phyloP scores from a whole-genome alignment of 2,113 vertebrate genomes.

The Aix galericulata region DNA sequence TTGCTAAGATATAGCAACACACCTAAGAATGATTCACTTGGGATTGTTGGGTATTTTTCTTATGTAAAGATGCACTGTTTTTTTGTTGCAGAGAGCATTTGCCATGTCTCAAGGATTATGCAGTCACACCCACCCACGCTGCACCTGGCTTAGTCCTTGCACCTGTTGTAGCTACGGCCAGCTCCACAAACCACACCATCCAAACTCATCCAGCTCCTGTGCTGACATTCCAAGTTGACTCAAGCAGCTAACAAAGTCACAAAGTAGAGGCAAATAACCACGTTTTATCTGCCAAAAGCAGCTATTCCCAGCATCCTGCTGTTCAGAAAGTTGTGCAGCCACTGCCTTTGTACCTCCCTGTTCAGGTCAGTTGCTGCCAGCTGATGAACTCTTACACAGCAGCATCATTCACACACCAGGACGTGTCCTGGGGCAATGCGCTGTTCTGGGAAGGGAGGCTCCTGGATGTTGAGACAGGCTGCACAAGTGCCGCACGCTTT shows the following conservation, averaged over 20 bases:
- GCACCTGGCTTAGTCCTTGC: background rate
- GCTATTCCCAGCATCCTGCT: background rate
- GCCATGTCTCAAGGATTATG: background rate
- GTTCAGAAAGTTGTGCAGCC: background rate
- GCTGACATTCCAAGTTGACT: background rate
- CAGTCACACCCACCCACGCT: background rate
- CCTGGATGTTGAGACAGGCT: fast-evolving
- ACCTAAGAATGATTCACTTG: background rate
- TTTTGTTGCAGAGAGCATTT: background rate
- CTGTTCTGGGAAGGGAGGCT: background rate
- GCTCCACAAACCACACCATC: background rate
- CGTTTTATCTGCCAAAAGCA: background rate
- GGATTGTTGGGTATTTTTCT: background rate
- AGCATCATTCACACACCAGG: background rate
- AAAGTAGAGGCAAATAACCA: background rate
- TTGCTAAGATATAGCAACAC: background rate
- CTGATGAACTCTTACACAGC: background rate
- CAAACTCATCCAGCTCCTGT: background rate
- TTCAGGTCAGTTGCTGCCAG: background rate
- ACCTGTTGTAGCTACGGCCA: background rate
- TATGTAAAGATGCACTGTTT: background rate
- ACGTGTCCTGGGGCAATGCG: background rate
- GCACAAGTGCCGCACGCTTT: background rate
- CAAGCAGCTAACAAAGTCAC: background rate
- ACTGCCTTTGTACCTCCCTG: fast-evolving